These are phyloP conservation scores for Ochropleura plecta DNA, from an alignment of 2,888 invertebrate genomes.

Conservation along the genomic window DNA sequence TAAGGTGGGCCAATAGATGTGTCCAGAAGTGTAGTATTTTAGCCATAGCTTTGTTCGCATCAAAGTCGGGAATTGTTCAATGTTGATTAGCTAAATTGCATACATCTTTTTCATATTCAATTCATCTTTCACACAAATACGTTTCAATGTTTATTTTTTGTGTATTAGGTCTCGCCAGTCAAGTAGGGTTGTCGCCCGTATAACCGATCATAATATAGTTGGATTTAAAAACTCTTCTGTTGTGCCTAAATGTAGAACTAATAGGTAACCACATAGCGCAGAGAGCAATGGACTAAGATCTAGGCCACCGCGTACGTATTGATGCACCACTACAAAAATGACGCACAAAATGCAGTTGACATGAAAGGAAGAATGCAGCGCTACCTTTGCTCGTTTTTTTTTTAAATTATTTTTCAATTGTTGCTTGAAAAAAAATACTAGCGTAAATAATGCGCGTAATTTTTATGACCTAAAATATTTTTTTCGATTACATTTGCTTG, in stretches of 20 bases:
- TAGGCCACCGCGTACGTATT: constrained; percentile 40
- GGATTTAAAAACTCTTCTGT: neutral
- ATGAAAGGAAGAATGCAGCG: neutral
- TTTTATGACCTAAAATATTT: constrained; percentile 4
- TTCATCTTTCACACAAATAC: neutral
- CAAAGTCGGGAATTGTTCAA: neutral
- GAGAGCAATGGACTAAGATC: constrained; percentile 48
- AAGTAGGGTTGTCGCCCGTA: neutral
- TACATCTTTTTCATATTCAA: too few relatives aligned
- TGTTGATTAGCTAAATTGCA: neutral
- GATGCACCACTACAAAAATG: constrained; percentile 28
- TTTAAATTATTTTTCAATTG: too few relatives aligned
- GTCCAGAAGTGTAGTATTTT: too few relatives aligned
- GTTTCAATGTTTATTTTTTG: neutral
- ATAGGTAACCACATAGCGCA: neutral
- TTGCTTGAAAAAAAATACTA: too few relatives aligned
- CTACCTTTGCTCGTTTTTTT: neutral
- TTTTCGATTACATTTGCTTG: neutral
- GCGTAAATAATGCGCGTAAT: constrained; percentile 3
- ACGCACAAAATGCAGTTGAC: constrained; percentile 15
- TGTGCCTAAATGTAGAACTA: neutral
- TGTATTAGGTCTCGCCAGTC: neutral
- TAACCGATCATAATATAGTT: neutral
- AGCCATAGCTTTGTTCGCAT: neutral
- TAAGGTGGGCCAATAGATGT: too few relatives aligned